These are phyloP conservation scores for Karalla daura DNA, from an alignment of 2,797 vertebrate species.

Conservation along the genomic window DNA sequence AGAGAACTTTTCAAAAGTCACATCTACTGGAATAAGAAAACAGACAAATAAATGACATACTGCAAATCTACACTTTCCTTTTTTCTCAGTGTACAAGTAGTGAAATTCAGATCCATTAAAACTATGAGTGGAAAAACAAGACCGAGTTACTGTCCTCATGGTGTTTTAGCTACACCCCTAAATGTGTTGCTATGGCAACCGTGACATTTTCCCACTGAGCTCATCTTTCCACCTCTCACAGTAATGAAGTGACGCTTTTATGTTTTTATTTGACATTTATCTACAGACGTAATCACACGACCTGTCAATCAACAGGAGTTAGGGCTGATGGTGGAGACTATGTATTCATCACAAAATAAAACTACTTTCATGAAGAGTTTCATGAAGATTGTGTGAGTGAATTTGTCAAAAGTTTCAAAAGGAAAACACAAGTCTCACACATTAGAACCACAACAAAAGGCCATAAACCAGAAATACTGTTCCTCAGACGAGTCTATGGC, in stretches of 20 bases:
- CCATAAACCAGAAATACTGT: conserved; percentile 34
- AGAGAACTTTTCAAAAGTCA: not conserved
- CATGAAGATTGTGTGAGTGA: not conserved
- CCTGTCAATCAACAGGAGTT: not conserved
- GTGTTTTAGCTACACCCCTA: too few species aligned
- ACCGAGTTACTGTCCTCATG: too few species aligned
- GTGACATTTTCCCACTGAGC: too few species aligned
- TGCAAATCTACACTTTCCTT: not conserved
- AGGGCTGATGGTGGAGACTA: conserved; percentile 12
- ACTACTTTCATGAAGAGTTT: not conserved
- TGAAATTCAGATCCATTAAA: too few species aligned
- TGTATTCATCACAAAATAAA: conserved; percentile 6
- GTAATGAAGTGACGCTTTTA: too few species aligned
- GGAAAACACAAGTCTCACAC: not conserved
- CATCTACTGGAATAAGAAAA: not conserved
- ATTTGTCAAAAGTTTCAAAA: not conserved
- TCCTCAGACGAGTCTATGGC: not conserved
- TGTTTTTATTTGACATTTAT: conserved; percentile 39
- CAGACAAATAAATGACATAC: conserved; percentile 26
- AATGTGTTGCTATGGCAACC: too few species aligned
- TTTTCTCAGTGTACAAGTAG: too few species aligned
- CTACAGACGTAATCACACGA: conserved; percentile 17
- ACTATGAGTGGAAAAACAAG: too few species aligned
- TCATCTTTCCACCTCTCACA: too few species aligned
- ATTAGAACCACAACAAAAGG: conserved; percentile 11